Conservation (phyloP, 1,140 invertebrate genomes). For the Alviniconcha marisindica region DNA sequence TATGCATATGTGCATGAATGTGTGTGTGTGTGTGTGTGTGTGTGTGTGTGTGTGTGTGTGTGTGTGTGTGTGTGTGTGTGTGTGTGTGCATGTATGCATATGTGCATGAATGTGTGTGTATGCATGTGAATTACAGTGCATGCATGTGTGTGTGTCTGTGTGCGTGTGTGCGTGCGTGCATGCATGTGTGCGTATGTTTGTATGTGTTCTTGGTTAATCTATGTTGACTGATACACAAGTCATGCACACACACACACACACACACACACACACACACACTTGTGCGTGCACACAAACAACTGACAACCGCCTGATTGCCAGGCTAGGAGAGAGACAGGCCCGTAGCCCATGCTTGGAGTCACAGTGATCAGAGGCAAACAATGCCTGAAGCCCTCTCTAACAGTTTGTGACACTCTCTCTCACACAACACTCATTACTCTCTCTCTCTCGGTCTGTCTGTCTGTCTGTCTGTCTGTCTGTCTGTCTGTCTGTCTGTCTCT, state of each 20-base stretch:
- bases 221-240: too few relatives aligned
- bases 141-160: neutral
- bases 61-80: neutral
- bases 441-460: neutral
- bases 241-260: neutral
- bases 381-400: too few relatives aligned
- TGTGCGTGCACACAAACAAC: too few relatives aligned
- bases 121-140: neutral
- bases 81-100: neutral
- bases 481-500: neutral
- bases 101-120: neutral
- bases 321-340: too few relatives aligned
- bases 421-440: neutral
- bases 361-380: too few relatives aligned
- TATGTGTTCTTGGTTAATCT: too few relatives aligned
- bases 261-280: neutral
- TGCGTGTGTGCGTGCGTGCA: neutral
- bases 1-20: slow-evolving; percentile 8
- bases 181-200: neutral
- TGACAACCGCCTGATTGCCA: too few relatives aligned
- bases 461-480: neutral
- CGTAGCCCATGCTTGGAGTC: too few relatives aligned
- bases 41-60: slow-evolving; percentile 13
- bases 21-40: slow-evolving; percentile 13
- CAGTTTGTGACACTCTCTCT: too few relatives aligned